Evolutionary conservation across 2,888 invertebrate genomes (phyloP), one percentile per base, ranked within the genome.

Genomic region (Drosophila atripex): DNA sequence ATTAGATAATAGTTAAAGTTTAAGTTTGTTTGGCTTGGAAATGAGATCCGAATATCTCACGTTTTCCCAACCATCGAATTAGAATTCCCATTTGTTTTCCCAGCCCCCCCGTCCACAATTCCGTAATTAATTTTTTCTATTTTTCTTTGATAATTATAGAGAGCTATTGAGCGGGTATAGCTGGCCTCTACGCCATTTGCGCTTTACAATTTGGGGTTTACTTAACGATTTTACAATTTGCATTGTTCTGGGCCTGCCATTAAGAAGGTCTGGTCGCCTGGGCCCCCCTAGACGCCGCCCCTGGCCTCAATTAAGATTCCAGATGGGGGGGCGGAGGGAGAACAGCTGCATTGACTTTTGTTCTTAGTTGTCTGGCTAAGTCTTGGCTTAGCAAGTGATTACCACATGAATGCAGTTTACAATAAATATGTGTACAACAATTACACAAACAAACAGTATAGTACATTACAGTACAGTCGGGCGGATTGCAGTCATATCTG

Each of bases 381-480:
- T 70, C 59, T 39, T 14, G 55, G 75, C 66, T 68, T 54, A 65
- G 71, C 61, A 47, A 54, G 54, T 70, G 76, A 80, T 80, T 78
- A 78, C 71, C 50, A 58, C 32, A 59, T 55, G 54, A 51, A 54
- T 43, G 56, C 30, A 54, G 32, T 49, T 25, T 52, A 46, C n/a
- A 32, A 65, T n/a, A 63, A 32, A 57, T 21, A 39, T 35, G 16
- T 35, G 12, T 6, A 28, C 28, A 28, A n/a, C 12, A 35, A 35
- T n/a, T 35, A 43, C 52, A 39, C 47, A 47, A 49, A 47, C 35
- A 43, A n/a, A 14, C 35, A 23, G 4, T 9, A 28, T 9, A 28
- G 9, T 9, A 28, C 28, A 28, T 2, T 28, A 28, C 28, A 28
- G 28, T 28, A 28, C 8, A 9, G 9, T 9, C 8, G 3, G 8